Conservation (phyloP, 2,797 vertebrate species). For the Enteromius fasciolatus region DNA sequence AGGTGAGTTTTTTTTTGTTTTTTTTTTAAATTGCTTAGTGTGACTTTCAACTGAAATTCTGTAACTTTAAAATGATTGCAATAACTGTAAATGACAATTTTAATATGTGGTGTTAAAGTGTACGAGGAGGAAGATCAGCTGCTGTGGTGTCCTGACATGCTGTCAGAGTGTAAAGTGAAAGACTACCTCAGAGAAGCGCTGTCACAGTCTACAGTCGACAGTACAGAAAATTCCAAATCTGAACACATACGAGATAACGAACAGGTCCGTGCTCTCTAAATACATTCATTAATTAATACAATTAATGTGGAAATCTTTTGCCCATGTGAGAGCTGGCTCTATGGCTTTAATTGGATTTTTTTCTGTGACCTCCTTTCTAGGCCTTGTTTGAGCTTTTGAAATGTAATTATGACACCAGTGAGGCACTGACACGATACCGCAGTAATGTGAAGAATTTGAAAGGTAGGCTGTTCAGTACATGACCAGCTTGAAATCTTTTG, state of each 20-base stretch:
- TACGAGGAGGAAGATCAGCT: conserved; percentile 94
- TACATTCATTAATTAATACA: conserved; percentile 20
- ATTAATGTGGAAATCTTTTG: background rate
- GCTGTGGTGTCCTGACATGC: conserved; percentile 88
- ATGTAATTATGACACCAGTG: conserved; percentile 88
- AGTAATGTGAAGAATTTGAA: conserved; percentile 85
- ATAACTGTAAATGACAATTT: background rate
- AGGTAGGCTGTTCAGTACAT: conserved; percentile 77
- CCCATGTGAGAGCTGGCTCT: background rate
- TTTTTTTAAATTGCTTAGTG: background rate
- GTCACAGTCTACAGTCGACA: conserved; percentile 82
- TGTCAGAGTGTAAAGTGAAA: conserved; percentile 89
- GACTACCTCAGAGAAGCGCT: conserved; percentile 88
- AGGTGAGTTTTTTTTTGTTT: conserved; percentile 71
- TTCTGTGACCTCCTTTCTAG: conserved; percentile 67
- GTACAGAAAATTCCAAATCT: conserved; percentile 77
- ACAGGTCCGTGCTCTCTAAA: conserved; percentile 77
- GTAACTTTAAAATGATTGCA: background rate
- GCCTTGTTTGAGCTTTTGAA: conserved; percentile 92
- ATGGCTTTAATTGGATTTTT: conserved; percentile 1
- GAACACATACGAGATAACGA: conserved; percentile 90
- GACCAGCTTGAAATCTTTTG: background rate
- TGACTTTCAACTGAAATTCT: background rate
- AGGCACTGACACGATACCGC: conserved; percentile 89
- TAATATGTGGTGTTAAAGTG: conserved; percentile 69